These are phyloP conservation scores for Andricus curvator DNA, from an alignment of 2,888 invertebrate species.

Conservation along the genomic window DNA sequence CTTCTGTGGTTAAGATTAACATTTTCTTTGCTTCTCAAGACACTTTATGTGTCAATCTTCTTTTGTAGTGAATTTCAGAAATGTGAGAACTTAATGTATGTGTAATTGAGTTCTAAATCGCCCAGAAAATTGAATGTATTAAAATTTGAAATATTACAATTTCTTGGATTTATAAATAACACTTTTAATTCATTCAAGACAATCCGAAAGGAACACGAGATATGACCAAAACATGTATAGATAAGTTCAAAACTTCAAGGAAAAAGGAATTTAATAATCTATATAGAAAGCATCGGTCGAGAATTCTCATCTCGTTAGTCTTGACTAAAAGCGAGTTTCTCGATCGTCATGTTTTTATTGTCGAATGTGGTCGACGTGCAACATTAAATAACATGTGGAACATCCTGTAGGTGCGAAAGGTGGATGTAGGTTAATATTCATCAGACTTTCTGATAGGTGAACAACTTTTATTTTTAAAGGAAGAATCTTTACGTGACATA, in stretches of 20 bases:
- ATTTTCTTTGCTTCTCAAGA: not conserved
- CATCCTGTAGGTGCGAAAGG: constrained; percentile 6
- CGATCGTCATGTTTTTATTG: too few relatives aligned
- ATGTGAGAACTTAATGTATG: not conserved
- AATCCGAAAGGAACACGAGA: too few relatives aligned
- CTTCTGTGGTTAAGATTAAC: not conserved
- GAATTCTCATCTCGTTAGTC: too few relatives aligned
- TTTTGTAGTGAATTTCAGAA: constrained; percentile 2
- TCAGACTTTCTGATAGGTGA: not conserved
- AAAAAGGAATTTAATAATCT: too few relatives aligned
- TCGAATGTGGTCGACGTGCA: too few relatives aligned
- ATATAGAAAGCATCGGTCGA: too few relatives aligned
- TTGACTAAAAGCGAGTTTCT: too few relatives aligned
- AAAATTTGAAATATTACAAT: not conserved
- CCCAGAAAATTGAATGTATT: not conserved
- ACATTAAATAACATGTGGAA: not conserved
- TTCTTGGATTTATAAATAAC: not conserved
- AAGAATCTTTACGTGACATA: constrained; percentile 1
- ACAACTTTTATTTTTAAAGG: constrained; percentile 19
- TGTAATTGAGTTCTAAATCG: not conserved
- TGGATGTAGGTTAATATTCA: constrained; percentile 16
- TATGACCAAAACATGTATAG: too few relatives aligned
- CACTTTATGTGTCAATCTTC: constrained; percentile 8
- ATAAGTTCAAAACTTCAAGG: too few relatives aligned
- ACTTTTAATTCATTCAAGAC: too few relatives aligned